These are phyloP conservation scores for Palythoa grandis DNA, from an alignment of 92 coral and sea anemone species.

Conservation along the genomic window DNA sequence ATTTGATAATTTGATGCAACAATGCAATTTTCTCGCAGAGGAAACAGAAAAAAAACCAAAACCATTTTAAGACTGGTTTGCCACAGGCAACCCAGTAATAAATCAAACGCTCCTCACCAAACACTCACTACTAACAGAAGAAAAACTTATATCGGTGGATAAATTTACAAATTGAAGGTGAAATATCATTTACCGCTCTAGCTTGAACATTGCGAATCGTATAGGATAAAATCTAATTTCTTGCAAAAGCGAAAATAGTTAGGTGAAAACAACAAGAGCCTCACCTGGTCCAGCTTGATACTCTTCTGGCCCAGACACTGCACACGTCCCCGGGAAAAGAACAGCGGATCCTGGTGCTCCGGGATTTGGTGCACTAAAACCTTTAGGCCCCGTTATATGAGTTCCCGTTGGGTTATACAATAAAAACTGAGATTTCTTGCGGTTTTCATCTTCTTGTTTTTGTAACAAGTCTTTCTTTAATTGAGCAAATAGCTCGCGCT, in stretches of 20 bases:
- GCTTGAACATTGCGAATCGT: too few relatives aligned
- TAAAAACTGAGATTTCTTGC: constrained; percentile 35
- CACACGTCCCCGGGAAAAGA: constrained; percentile 5
- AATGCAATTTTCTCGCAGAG: too few relatives aligned
- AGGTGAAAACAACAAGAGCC: neutral
- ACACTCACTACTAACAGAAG: too few relatives aligned
- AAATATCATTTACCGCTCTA: too few relatives aligned
- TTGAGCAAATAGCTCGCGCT: constrained; percentile 87
- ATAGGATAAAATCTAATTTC: too few relatives aligned
- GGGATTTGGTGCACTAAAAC: constrained; percentile 11
- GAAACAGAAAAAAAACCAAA: too few relatives aligned
- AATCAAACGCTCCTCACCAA: too few relatives aligned
- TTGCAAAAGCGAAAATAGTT: neutral
- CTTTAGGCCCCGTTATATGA: constrained; percentile 12
- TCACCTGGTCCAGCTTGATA: constrained; percentile 23
- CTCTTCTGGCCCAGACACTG: neutral
- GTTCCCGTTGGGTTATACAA: constrained; percentile 23
- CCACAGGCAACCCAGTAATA: too few relatives aligned
- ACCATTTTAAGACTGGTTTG: too few relatives aligned
- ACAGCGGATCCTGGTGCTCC: neutral
- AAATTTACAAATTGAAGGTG: too few relatives aligned
- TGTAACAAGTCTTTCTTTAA: constrained; percentile 69
- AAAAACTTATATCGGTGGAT: too few relatives aligned
- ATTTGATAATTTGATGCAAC: too few relatives aligned
- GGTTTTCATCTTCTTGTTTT: constrained; percentile 35